Evolutionary conservation across 2,888 invertebrate genomes (phyloP).

Genomic region (Dascillus cervinus): DNA sequence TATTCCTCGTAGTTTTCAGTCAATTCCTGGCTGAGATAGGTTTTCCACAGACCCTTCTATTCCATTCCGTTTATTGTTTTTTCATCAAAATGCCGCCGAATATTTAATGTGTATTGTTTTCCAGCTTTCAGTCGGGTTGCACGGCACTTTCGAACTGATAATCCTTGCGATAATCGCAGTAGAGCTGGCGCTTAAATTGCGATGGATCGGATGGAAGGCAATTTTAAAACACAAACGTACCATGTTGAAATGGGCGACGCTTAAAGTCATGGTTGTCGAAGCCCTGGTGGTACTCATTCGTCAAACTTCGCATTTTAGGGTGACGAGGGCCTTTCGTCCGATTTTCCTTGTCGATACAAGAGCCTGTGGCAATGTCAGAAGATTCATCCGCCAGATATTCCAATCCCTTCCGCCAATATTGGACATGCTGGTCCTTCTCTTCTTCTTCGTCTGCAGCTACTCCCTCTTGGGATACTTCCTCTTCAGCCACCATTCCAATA

Average conservation of each 20-base stretch:
- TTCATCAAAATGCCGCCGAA: too few relatives aligned
- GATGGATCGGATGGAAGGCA: slow-evolving; percentile 81
- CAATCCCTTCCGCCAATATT: slow-evolving; percentile 81
- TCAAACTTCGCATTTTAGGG: slow-evolving; percentile 78
- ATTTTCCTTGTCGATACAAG: slow-evolving; percentile 82
- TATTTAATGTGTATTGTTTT: slow-evolving; percentile 22
- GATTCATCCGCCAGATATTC: slow-evolving; percentile 71
- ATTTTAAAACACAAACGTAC: slow-evolving; percentile 79
- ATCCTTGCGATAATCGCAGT: slow-evolving; percentile 69
- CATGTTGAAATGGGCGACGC: too few relatives aligned
- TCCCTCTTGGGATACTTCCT: slow-evolving; percentile 75
- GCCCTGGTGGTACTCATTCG: slow-evolving; percentile 71
- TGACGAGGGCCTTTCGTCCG: slow-evolving; percentile 80
- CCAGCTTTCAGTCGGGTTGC: slow-evolving; percentile 68
- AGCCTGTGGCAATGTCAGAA: slow-evolving; percentile 70
- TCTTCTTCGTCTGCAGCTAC: slow-evolving; percentile 80
- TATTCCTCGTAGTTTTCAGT: too few relatives aligned
- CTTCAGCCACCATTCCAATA: slow-evolving; percentile 64
- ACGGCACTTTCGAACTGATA: slow-evolving; percentile 72
- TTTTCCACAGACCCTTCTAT: too few relatives aligned
- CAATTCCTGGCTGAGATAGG: too few relatives aligned
- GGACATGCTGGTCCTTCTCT: slow-evolving; percentile 75
- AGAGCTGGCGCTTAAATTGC: slow-evolving; percentile 69
- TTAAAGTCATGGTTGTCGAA: slow-evolving; percentile 75
- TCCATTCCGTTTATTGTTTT: too few relatives aligned